Conservation (phyloP, 2,888 invertebrate genomes). For the Tinea trinotella region DNA sequence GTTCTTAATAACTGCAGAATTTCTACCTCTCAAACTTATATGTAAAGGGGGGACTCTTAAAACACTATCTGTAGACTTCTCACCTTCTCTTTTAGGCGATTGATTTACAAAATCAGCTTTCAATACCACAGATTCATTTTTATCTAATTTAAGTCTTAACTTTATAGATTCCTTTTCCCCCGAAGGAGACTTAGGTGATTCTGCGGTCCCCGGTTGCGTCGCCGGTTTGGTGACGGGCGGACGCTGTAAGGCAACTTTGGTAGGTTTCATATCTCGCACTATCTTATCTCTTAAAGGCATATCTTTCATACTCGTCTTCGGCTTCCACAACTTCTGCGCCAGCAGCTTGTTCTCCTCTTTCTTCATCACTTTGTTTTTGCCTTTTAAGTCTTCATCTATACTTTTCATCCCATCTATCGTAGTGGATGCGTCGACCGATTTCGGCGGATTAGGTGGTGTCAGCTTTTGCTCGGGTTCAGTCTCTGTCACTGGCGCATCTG, state of each 20-base stretch:
- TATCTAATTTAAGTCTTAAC: conserved; percentile 85
- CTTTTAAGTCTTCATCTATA: conserved; percentile 29
- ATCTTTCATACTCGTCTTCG: conserved; percentile 51
- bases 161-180: conserved; percentile 83
- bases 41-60: conserved; percentile 90
- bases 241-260: conserved; percentile 55
- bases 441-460: background rate
- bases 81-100: conserved; percentile 52
- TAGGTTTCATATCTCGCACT: conserved; percentile 48
- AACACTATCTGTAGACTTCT: conserved; percentile 73
- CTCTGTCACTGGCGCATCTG: conserved; percentile 37
- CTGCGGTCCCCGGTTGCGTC: conserved; percentile 30
- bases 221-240: conserved; percentile 32
- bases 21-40: conserved; percentile 87
- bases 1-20: conserved; percentile 87
- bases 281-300: conserved; percentile 60
- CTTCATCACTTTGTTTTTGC: conserved; percentile 27
- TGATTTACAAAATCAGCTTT: conserved; percentile 83
- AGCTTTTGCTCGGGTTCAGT: background rate
- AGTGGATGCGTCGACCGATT: conserved; percentile 20
- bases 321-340: conserved; percentile 56
- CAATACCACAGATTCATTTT: conserved; percentile 83
- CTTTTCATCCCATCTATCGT: conserved; percentile 35
- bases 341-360: conserved; percentile 41
- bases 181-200: conserved; percentile 49